Conservation (phyloP, 2,797 vertebrate genomes). For the Sphaeramia orbicularis region DNA sequence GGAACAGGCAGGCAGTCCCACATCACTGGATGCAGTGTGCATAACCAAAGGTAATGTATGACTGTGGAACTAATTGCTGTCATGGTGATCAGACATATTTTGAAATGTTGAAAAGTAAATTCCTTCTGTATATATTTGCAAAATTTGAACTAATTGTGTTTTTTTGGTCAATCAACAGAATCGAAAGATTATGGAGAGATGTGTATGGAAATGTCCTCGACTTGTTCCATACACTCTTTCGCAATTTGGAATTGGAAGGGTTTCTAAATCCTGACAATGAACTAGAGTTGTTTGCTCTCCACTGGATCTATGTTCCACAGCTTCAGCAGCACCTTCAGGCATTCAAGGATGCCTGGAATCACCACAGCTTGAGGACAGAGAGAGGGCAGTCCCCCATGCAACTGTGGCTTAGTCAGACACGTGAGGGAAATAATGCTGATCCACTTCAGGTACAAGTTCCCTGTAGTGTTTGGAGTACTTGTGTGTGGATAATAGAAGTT, state of each 20-base stretch:
- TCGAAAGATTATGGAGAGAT: not conserved
- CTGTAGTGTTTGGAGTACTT: no score
- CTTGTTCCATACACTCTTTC: slow-evolving; percentile 1
- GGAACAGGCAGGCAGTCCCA: not conserved
- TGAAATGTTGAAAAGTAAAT: no score
- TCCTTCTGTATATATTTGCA: no score
- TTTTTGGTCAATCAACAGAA: no score
- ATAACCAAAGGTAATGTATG: no score
- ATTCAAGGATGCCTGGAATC: not conserved
- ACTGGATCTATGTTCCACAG: not conserved
- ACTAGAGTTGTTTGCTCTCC: not conserved
- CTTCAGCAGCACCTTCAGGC: not conserved
- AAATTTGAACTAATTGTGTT: no score
- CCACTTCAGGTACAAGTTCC: not conserved
- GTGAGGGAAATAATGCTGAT: not conserved
- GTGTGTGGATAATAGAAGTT: no score
- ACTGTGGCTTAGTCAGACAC: not conserved
- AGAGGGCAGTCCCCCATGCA: not conserved
- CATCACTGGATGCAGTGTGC: not conserved
- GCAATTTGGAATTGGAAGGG: not conserved
- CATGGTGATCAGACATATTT: no score
- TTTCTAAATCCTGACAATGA: not conserved
- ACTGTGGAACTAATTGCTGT: no score
- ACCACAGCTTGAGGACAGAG: not conserved
- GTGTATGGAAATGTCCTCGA: not conserved